Conservation (phyloP, 2,113 vertebrate species). For the Todiramphus chloris region DNA sequence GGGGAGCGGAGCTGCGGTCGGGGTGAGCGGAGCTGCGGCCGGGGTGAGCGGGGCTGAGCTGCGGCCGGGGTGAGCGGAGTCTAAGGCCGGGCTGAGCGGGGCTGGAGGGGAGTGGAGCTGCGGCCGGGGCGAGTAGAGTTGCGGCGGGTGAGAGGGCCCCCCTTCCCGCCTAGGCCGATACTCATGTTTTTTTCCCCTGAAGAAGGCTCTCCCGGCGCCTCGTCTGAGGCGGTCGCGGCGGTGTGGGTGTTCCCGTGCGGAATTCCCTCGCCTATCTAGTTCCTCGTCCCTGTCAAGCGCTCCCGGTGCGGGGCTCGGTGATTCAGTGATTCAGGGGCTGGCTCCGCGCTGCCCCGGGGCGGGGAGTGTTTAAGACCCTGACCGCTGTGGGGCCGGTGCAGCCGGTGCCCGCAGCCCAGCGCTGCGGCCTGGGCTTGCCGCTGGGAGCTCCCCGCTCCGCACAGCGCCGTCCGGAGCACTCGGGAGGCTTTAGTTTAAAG, state of each 20-base stretch:
- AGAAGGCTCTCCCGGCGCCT: not conserved
- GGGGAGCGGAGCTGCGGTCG: not conserved
- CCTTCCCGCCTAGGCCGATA: no score
- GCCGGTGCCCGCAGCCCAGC: not conserved
- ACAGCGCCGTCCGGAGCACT: no score
- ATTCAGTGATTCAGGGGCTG: not conserved
- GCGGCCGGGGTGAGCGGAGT: no score
- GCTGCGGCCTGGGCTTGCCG: not conserved
- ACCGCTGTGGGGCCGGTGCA: fast-evolving
- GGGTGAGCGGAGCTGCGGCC: no score
- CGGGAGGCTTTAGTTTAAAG: not conserved
- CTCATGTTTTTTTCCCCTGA: fast-evolving
- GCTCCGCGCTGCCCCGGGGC: no score
- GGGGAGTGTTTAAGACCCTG: fast-evolving
- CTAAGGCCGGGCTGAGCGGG: no score
- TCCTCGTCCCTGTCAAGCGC: not conserved
- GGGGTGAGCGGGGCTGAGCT: no score
- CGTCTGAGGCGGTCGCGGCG: not conserved
- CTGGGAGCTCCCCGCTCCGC: not conserved
- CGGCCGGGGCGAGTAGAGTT: not conserved
- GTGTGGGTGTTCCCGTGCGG: fast-evolving
- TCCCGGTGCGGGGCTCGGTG: not conserved
- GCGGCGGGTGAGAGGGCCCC: not conserved
- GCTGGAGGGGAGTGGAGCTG: not conserved
- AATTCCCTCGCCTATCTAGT: fast-evolving